Evolutionary conservation across 92 coral and sea anemone genomes (phyloP).

Genomic region (Parazoanthus atlanticus): DNA sequence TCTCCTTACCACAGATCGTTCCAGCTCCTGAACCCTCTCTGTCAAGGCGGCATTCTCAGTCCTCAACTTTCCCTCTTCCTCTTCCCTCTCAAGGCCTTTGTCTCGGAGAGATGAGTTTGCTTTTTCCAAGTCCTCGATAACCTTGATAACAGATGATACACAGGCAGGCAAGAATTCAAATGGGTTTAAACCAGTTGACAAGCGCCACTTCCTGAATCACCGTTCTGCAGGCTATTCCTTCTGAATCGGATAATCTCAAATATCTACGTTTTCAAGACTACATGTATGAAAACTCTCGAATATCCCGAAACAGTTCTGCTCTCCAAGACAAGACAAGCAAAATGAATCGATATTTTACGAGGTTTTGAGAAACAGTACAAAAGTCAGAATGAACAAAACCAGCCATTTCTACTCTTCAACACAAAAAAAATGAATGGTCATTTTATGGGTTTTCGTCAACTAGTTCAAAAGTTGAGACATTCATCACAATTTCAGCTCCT

Average conservation of each 20-base stretch:
- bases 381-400: no score
- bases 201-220: neutral
- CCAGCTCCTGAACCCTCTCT: neutral
- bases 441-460: no score
- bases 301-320: no score
- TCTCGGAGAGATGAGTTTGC: neutral
- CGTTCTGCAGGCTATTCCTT: neutral
- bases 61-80: neutral
- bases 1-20: neutral
- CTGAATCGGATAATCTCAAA: neutral
- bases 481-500: no score
- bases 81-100: neutral
- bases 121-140: neutral
- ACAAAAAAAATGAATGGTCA: no score
- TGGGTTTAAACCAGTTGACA: neutral
- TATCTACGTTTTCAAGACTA: neutral
- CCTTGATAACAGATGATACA: no score
- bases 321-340: no score
- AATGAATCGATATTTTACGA: no score
- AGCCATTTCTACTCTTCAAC: no score
- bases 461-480: no score
- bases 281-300: neutral
- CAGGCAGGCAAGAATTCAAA: neutral
- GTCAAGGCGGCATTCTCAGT: neutral
- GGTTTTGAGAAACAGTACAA: no score